Base-by-base conservation (phyloP, 2,888 invertebrate genomes). In the Dione juno region DNA sequence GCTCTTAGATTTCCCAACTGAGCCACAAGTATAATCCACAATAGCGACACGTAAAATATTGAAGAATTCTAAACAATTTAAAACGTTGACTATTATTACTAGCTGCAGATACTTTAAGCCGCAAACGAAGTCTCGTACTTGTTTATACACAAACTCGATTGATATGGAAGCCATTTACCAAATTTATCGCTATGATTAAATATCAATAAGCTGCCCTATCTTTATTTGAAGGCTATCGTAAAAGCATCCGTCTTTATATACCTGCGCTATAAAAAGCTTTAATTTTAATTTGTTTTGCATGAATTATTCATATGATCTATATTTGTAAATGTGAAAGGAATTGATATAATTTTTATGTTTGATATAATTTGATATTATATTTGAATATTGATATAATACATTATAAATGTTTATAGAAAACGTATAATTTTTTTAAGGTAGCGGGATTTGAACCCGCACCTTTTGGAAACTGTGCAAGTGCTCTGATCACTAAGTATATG, bases 171-270 rank as follows among this genome's bases (percentile, higher is more conserved):
- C 69, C 59, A 71, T 71, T 74, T 70, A 68, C 65, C 67, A 65
- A 71, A 72, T 57, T 72, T 74, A 74, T 72, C 68, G 45, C 65
- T 40, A 68, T 70, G 69, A 72, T 74, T 72, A 66, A 74, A 63
- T 66, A 70, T 63, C 66, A 70, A 61, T 67, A 69, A 65, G 41
- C 54, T 59, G 70, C 21, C 28, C 48, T 65, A 68, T 71, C 66
- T 68, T 67, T 71, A 73, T 73, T 70, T 68, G 66, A 68, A 65
- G 63, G 53, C 48, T 70, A 61, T 63, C 70, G 53, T 66, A 53
- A 66, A 70, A 66, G 50, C 59, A 68, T 68, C 63, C 59, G 66
- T 63, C 66, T 66, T 54, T 54, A 63, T 63, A 67, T 63, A 59
- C 40, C 35, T 70, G 53, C 43, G 53, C 53, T 48, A 65, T 69